A percentile compares a stretch with the other conserved stretches of the same genome.
These are phyloP conservation scores for Dicycla oo DNA, from an alignment of 2,888 invertebrate species.

Conservation along the genomic window DNA sequence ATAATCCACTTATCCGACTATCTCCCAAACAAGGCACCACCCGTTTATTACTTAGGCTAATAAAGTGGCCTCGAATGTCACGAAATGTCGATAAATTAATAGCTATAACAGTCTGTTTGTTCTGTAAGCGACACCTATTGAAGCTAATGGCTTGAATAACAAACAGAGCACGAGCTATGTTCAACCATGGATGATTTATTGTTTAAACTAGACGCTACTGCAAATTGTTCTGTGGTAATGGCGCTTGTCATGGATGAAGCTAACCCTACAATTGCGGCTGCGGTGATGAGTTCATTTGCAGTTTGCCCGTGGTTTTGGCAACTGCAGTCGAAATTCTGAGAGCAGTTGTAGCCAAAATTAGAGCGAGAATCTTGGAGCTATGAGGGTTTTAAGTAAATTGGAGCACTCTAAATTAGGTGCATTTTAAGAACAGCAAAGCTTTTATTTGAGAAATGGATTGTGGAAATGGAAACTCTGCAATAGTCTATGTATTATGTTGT, in stretches of 20 bases:
- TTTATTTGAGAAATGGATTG: neutral
- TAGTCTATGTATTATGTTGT: slow-evolving; percentile 17
- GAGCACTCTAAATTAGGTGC: slow-evolving; percentile 23
- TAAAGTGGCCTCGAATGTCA: slow-evolving; percentile 47
- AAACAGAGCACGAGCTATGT: slow-evolving; percentile 47
- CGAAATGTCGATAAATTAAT: slow-evolving; percentile 47
- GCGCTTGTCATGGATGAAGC: slow-evolving; percentile 6
- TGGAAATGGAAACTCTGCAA: neutral
- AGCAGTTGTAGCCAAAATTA: slow-evolving; percentile 33
- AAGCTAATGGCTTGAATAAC: slow-evolving; percentile 63
- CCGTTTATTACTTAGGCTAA: slow-evolving; percentile 14
- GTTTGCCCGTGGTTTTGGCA: slow-evolving; percentile 24
- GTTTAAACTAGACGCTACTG: slow-evolving; percentile 24
- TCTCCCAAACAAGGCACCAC: neutral
- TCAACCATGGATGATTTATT: slow-evolving; percentile 56
- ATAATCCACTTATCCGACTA: slow-evolving; percentile 38
- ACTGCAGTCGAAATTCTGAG: slow-evolving; percentile 5
- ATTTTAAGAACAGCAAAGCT: slow-evolving; percentile 14
- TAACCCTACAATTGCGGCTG: slow-evolving; percentile 6
- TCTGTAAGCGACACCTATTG: slow-evolving; percentile 50
- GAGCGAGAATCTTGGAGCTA: slow-evolving; percentile 15
- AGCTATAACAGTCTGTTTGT: slow-evolving; percentile 41
- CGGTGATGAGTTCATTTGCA: slow-evolving; percentile 37
- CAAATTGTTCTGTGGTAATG: slow-evolving; percentile 32
- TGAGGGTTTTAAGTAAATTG: slow-evolving; percentile 36